phyloP scores from a whole-genome alignment of 2,113 vertebrate species.

The Beaufortia kweichowensis region DNA sequence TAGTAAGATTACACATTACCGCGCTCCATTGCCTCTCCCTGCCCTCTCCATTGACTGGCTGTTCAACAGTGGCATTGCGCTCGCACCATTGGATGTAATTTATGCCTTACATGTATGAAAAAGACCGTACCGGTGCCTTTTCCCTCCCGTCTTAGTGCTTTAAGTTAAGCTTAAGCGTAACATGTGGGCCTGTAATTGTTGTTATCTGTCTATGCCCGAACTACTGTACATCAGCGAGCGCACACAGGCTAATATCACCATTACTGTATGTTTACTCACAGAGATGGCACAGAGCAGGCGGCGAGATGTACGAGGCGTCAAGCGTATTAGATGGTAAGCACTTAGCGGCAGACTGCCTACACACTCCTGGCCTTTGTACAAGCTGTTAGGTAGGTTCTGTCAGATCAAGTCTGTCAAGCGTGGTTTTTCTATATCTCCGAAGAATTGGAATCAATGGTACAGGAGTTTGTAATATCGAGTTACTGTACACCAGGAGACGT shows the following conservation, averaged over 20 bases:
- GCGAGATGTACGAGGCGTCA: neutral
- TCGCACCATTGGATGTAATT: constrained; percentile 94
- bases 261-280: constrained; percentile 45
- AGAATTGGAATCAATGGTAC: neutral
- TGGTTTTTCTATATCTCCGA: constrained; percentile 10
- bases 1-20: constrained; percentile 99
- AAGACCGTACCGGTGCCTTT: constrained; percentile 63
- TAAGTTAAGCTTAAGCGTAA: constrained; percentile 58
- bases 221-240: constrained; percentile 41
- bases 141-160: constrained; percentile 45
- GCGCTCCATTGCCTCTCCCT: constrained; percentile 98
- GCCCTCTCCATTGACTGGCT: constrained; percentile 99
- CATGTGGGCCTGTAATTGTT: constrained; percentile 55
- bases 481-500: neutral
- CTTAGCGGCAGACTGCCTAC: constrained; percentile 22
- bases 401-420: constrained; percentile 22
- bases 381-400: constrained; percentile 37
- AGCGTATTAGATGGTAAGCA: neutral
- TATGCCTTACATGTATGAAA: constrained; percentile 83
- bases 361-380: constrained; percentile 26
- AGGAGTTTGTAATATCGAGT: constrained; percentile 3
- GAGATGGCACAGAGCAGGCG: constrained; percentile 15
- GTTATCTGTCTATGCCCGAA: constrained; percentile 48
- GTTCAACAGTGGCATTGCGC: constrained; percentile 91
- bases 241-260: constrained; percentile 32